phyloP scores from a whole-genome alignment of 2,113 vertebrate genomes.

The Aptenodytes patagonicus region DNA sequence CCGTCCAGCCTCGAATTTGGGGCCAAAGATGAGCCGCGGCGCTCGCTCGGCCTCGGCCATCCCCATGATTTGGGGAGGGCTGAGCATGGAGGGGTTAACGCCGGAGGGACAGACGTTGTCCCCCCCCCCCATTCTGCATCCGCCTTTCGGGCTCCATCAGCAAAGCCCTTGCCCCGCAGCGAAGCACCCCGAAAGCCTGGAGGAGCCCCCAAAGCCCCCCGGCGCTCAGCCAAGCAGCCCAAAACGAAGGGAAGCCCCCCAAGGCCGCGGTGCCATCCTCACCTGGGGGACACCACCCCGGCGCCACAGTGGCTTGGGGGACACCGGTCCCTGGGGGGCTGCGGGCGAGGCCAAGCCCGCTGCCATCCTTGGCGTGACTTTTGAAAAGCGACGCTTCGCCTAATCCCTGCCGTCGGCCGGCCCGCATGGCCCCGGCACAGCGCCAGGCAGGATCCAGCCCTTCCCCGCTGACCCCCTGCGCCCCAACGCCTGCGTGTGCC shows the following conservation, averaged over 20 bases:
- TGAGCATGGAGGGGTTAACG: too few relatives aligned
- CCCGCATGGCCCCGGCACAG: neutral
- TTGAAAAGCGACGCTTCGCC: neutral
- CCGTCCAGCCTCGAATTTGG: too few relatives aligned
- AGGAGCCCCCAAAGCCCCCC: neutral
- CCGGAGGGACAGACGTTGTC: too few relatives aligned
- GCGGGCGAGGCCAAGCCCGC: neutral
- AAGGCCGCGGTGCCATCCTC: neutral
- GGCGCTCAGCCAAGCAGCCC: neutral
- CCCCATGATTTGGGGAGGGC: too few relatives aligned
- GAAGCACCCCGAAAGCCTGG: neutral
- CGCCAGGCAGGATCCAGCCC: neutral
- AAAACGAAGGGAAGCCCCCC: neutral
- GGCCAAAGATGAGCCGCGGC: too few relatives aligned
- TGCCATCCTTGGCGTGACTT: constrained; percentile 16
- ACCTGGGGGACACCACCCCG: neutral
- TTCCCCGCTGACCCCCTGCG: neutral
- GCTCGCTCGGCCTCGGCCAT: too few relatives aligned
- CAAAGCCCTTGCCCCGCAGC: accelerated
- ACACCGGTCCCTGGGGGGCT: accelerated
- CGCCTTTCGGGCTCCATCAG: too few relatives aligned
- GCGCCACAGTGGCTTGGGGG: neutral
- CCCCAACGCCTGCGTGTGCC: neutral
- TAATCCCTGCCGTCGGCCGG: neutral
- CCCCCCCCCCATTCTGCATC: too few relatives aligned